Conservation (phyloP, 2,113 vertebrate genomes). For the Hemicordylus capensis region DNA sequence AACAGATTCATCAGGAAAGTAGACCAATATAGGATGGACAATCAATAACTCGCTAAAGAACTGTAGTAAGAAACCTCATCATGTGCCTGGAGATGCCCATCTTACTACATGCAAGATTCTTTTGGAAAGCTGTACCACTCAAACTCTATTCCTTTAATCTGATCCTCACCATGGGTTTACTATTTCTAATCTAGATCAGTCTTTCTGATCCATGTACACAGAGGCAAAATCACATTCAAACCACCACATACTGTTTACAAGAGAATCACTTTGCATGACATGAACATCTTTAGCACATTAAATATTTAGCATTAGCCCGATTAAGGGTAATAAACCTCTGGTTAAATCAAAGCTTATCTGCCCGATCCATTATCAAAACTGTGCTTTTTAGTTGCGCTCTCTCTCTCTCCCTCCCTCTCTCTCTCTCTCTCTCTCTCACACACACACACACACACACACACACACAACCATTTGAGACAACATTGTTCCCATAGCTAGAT, state of each 20-base stretch:
- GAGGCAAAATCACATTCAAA: background rate
- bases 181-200: background rate
- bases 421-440: too few species aligned
- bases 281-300: background rate
- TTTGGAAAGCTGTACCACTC: background rate
- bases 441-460: too few species aligned
- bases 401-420: too few species aligned
- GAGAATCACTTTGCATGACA: background rate
- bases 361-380: background rate
- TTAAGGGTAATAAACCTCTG: background rate
- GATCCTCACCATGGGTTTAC: too few species aligned
- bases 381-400: background rate
- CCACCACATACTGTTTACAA: background rate
- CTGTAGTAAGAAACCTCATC: background rate
- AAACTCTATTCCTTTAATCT: background rate
- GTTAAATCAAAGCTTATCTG: slow-evolving; percentile 8
- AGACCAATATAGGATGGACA: too few species aligned
- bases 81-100: background rate
- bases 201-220: background rate
- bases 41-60: too few species aligned
- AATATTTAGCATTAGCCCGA: background rate
- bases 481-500: background rate
- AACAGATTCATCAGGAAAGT: background rate
- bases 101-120: background rate
- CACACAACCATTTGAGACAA: background rate